phyloP scores from a whole-genome alignment of 2,113 vertebrate species.

The Setophaga petechia region DNA sequence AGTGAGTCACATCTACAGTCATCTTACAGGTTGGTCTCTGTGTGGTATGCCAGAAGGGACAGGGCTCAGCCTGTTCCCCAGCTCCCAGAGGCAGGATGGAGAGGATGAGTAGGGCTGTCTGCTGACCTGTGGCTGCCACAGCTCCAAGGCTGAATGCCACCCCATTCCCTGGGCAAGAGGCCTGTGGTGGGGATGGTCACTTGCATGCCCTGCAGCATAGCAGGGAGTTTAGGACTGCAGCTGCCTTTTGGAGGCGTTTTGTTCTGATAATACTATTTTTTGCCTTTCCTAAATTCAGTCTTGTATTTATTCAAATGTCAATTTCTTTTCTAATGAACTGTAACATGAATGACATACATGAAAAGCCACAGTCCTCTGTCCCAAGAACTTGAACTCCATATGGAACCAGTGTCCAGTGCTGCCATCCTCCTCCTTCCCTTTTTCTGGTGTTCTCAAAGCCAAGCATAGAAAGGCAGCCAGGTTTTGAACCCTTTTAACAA shows the following conservation, averaged over 20 bases:
- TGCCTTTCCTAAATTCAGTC: neutral
- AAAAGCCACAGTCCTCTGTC: neutral
- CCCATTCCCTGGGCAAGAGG: fast-evolving
- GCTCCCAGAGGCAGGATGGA: neutral
- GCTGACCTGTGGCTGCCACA: fast-evolving
- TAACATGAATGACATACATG: neutral
- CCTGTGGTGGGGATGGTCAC: fast-evolving
- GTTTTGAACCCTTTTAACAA: neutral
- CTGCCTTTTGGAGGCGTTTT: neutral
- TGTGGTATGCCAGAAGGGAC: fast-evolving
- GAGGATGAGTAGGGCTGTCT: neutral
- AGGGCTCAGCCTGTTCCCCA: neutral
- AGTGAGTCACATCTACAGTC: neutral
- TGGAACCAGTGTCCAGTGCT: neutral
- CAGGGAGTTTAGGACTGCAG: neutral
- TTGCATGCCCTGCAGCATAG: fast-evolving
- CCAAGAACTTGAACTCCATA: neutral
- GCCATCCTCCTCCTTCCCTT: neutral
- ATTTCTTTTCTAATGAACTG: neutral
- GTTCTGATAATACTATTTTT: neutral
- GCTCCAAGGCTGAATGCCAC: fast-evolving
- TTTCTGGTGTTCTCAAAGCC: neutral
- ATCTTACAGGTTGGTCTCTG: neutral
- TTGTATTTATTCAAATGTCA: neutral
- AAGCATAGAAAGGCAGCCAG: neutral